A percentile compares a stretch with the other conserved stretches of the same genome.
phyloP scores from a whole-genome alignment of 2,113 vertebrate genomes.

The Myrmecophaga tridactyla region DNA sequence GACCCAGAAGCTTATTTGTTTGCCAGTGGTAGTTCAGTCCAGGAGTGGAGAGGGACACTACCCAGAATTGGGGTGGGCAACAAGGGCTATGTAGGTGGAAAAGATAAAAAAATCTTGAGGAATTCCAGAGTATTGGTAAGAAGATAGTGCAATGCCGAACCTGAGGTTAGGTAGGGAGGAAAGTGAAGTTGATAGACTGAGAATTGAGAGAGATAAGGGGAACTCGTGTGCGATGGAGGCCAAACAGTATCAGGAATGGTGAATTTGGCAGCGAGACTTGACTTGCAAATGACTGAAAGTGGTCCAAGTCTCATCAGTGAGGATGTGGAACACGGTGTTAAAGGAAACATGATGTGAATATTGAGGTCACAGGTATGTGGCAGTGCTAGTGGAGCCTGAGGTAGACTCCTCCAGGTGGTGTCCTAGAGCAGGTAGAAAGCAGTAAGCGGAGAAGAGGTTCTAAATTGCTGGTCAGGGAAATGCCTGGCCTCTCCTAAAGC shows the following conservation, averaged over 20 bases:
- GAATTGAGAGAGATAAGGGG: not conserved
- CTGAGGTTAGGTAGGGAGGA: not conserved
- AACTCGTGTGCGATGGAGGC: not conserved
- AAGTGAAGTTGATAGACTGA: not conserved
- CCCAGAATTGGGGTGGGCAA: not conserved
- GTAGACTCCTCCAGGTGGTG: not conserved
- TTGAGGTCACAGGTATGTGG: not conserved
- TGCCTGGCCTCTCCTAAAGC: not conserved
- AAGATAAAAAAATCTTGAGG: not conserved
- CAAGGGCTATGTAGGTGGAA: not conserved
- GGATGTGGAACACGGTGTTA: not conserved
- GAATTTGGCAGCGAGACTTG: not conserved
- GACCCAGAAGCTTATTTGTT: not conserved
- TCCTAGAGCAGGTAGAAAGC: not conserved
- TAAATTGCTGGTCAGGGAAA: not conserved
- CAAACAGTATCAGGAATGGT: not conserved
- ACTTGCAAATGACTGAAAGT: not conserved
- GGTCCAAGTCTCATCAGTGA: not conserved
- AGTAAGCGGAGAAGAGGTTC: not conserved
- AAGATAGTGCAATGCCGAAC: not conserved
- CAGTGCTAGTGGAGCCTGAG: not conserved
- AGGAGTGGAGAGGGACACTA: not conserved
- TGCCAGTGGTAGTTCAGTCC: not conserved
- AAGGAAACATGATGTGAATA: not conserved
- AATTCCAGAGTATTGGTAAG: not conserved